These are phyloP conservation scores for Epizoanthus ramosus DNA, from an alignment of 92 coral and sea anemone genomes.

Conservation along the genomic window DNA sequence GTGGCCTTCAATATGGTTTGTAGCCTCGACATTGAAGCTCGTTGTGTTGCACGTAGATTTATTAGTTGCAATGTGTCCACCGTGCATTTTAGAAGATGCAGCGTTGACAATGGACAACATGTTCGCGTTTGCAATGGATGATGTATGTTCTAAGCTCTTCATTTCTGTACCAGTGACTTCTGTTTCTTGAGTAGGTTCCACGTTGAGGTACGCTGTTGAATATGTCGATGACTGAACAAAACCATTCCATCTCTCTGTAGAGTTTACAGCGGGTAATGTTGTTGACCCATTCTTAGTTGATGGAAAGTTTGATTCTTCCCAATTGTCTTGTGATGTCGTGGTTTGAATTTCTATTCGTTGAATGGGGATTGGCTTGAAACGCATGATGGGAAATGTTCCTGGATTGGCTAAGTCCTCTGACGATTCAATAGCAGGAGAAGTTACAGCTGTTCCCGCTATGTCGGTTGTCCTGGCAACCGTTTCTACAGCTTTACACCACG, in stretches of 20 bases:
- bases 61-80: neutral
- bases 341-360: neutral
- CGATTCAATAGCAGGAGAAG: too few relatives aligned
- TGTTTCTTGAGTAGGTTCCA: too few relatives aligned
- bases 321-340: neutral
- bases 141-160: neutral
- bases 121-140: neutral
- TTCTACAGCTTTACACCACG: too few relatives aligned
- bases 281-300: neutral
- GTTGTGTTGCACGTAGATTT: neutral
- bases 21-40: neutral
- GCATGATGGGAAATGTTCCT: too few relatives aligned
- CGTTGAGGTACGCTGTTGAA: neutral
- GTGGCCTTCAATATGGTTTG: too few relatives aligned
- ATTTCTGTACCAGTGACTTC: too few relatives aligned
- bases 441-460: too few relatives aligned
- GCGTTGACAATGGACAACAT: neutral
- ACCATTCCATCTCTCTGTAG: neutral
- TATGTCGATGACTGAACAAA: neutral
- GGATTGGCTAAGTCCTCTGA: too few relatives aligned
- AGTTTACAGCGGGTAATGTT: neutral
- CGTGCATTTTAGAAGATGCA: neutral
- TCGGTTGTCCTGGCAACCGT: too few relatives aligned
- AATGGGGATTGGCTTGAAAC: too few relatives aligned
- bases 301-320: neutral